A percentile compares a stretch with the other conserved stretches of the same genome.
Evolutionary conservation across 2,113 vertebrate genomes (phyloP).

Genomic region (Cercopithecus mona): DNA sequence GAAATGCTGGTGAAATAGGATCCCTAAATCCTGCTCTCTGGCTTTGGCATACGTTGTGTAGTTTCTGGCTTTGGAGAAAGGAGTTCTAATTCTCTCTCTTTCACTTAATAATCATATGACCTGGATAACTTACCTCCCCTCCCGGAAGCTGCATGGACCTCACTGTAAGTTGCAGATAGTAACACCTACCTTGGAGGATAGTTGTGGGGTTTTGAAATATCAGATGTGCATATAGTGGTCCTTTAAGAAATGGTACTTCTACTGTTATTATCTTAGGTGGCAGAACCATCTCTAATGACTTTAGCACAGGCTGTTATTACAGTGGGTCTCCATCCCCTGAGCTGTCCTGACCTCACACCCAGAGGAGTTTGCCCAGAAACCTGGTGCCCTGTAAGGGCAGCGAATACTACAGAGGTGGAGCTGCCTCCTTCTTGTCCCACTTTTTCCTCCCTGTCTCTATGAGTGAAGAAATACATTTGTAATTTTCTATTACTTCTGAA

Average conservation of each 20-base stretch:
- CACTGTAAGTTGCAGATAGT: not conserved
- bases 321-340: not conserved
- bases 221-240: not conserved
- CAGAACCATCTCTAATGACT: not conserved
- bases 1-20: not conserved
- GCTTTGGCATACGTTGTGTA: not conserved
- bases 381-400: no score
- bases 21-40: not conserved
- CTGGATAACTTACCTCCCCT: not conserved
- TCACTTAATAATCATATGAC: not conserved
- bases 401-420: not conserved
- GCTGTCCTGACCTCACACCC: not conserved
- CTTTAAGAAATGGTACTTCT: not conserved
- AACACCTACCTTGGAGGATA: not conserved
- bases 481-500: not conserved
- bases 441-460: not conserved
- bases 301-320: not conserved
- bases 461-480: not conserved
- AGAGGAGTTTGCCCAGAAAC: not conserved
- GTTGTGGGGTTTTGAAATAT: not conserved
- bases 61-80: not conserved
- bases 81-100: not conserved
- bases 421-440: not conserved
- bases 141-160: not conserved
- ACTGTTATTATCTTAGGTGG: not conserved